Evolutionary conservation across 2,797 vertebrate species (phyloP), one percentile per base, ranked within the genome.

Genomic region (Syncerus caffer): DNA sequence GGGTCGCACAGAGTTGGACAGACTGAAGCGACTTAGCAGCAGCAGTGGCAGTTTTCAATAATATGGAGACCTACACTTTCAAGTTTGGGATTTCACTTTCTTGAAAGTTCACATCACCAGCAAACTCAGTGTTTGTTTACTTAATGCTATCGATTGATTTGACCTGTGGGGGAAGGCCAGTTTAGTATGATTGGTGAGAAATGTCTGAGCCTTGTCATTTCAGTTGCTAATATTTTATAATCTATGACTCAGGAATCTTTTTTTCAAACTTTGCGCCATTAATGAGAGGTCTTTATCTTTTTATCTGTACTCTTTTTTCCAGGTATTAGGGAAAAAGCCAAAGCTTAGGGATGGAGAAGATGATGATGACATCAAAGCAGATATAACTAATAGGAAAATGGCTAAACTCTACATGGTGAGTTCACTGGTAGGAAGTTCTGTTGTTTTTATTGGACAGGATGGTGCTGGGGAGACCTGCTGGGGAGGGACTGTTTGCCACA

Each of bases 321-420:
- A 99, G 99, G 99, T 99, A 96, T 99, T 99, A 93, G 99, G 99
- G 60, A 58, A 7, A 6, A 99, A 99, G 97, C 99, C 99, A 2
- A 96, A 71, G 0, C 98, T 99, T 60, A 98, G 98, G 0, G 98
- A 98, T 1, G 99, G 99, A 50, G 97, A 96, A 53, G 99, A 98
- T 17, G 98, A 99, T 45, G 99, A 99, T 0, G 99, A 99, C 62
- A 90, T 45, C 0, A 29, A 93, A 45, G 99, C 99, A 0, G 99
- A 99, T 92, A 29, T 99, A 71, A 98, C 98, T 38, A 99, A 99
- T 98, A 99, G 99, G 98, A 99, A 98, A 98, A 99, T 99, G 45
- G 99, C 99, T 34, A 99, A 99, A 97, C 99, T 99, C 3, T 99
- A 99, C 88, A 99, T 99, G 99, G 99, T 99, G 98, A 98, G 98